Evolutionary conservation across 2,113 vertebrate genomes (phyloP).

Genomic region (Pampusana beccarii): DNA sequence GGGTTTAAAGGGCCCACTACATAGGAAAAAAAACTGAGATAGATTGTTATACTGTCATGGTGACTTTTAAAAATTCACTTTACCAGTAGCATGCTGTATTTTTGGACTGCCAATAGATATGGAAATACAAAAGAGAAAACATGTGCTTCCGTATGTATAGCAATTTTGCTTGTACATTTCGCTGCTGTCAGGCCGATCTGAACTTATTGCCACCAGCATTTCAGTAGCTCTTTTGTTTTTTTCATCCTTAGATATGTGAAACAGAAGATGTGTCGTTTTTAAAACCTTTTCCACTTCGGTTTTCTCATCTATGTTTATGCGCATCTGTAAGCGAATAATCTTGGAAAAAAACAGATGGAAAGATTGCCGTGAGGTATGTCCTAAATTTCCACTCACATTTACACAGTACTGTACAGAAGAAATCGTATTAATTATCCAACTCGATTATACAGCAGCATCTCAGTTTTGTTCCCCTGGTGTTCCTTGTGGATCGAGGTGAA

Average conservation of each 20-base stretch:
- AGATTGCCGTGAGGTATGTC: not conserved
- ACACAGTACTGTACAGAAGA: not conserved
- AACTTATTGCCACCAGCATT: not conserved
- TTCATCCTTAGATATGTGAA: not conserved
- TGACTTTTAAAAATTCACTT: not conserved
- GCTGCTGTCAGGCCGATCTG: not conserved
- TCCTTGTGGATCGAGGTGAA: not conserved
- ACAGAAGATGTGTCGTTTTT: not conserved
- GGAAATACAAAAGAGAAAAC: slow-evolving; percentile 17
- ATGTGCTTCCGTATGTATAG: slow-evolving; percentile 12
- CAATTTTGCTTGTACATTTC: not conserved
- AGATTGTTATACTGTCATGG: not conserved
- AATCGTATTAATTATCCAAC: not conserved
- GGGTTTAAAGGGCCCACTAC: not conserved
- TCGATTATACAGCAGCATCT: not conserved
- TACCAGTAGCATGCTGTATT: not conserved
- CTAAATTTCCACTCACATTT: not conserved
- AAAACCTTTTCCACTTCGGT: not conserved
- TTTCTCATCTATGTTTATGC: not conserved
- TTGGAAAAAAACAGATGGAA: not conserved
- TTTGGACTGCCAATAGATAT: not conserved
- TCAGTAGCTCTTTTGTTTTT: not conserved
- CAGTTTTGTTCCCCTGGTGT: not conserved
- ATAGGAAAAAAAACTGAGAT: not conserved
- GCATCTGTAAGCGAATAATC: not conserved